Evolutionary conservation across 1,140 invertebrate species (phyloP), one percentile per base, ranked within the genome.

Genomic region (Hycleus phaleratus): DNA sequence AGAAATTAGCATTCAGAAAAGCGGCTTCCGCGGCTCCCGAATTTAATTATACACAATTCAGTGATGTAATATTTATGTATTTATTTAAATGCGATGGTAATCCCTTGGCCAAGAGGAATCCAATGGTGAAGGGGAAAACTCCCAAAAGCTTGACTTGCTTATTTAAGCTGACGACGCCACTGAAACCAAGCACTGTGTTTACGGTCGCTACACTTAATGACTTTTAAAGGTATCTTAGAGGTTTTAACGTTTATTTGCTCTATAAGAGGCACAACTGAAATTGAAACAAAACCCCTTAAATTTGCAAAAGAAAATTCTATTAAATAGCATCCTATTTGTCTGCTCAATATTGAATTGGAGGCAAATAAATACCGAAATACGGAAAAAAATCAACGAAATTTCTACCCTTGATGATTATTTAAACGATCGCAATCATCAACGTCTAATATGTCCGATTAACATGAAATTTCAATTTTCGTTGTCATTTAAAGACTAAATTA

Each of bases 51-150:
- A 73, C 70, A 72, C 69, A 71, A 67, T 71, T 71, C 67, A 60
- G 66, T 67, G 71, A 73, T 73, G 71, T 73, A 68, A 73, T 73
- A 73, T 73, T 73, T 73, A 73, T 73, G 72, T 73, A 73, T 73
- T 73, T 73, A 73, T 73, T 73, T 72, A 73, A 72, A 73, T 73
- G 69, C 66, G 66, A 72, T 73, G 72, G 72, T 73, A 46, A 58
- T 48, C 56, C 44, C 38, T 43, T 62, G 60, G 60, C 60, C 60
- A 56, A 62, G 56, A 52, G 49, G 48, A 62, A 59, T 59, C 60
- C 56, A 59, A 59, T 58, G 60, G 56, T 53, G 43, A 50, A 51
- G 10, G 40, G 40, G 60, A 52, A 51, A 56, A 51, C 51, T 56
- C 59, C 42, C 51, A 39, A 46, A 54, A 48, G 18, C 40, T 62